These are phyloP conservation scores for Tortrix viridana DNA, from an alignment of 2,888 invertebrate genomes.

Conservation along the genomic window DNA sequence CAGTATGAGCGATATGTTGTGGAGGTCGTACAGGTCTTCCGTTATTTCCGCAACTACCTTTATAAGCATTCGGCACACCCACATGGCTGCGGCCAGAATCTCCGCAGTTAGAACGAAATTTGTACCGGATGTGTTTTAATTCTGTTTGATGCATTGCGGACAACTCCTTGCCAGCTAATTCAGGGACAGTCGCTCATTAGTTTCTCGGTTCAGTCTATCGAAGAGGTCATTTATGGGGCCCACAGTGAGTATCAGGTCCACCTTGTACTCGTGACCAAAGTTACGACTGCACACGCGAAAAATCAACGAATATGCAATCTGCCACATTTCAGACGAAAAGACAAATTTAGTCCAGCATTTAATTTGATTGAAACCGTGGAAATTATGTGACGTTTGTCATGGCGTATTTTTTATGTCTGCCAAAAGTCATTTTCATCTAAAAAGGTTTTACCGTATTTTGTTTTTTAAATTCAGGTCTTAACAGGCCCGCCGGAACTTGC, in stretches of 20 bases:
- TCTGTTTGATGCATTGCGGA: slow-evolving; percentile 22
- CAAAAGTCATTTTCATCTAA: not conserved
- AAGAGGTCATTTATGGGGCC: slow-evolving; percentile 67
- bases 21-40: slow-evolving; percentile 67
- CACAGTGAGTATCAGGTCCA: slow-evolving; percentile 71
- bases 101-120: slow-evolving; percentile 9
- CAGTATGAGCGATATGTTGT: slow-evolving; percentile 65
- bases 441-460: not conserved
- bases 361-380: slow-evolving; percentile 8
- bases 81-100: slow-evolving; percentile 54
- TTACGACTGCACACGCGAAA: slow-evolving; percentile 65
- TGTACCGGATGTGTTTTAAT: not conserved
- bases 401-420: not conserved
- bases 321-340: slow-evolving; percentile 69
- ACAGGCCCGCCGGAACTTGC: too few species aligned
- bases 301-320: slow-evolving; percentile 76
- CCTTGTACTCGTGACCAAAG: slow-evolving; percentile 72
- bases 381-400: slow-evolving; percentile 26
- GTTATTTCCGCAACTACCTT: slow-evolving; percentile 65
- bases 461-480: too few species aligned
- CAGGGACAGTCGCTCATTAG: slow-evolving; percentile 40
- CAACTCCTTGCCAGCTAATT: slow-evolving; percentile 5
- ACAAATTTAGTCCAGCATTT: slow-evolving; percentile 29
- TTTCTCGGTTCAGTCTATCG: slow-evolving; percentile 54
- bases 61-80: slow-evolving; percentile 71